These are phyloP conservation scores for Synergus laeviventris DNA, from an alignment of 2,888 invertebrate genomes.

Conservation along the genomic window DNA sequence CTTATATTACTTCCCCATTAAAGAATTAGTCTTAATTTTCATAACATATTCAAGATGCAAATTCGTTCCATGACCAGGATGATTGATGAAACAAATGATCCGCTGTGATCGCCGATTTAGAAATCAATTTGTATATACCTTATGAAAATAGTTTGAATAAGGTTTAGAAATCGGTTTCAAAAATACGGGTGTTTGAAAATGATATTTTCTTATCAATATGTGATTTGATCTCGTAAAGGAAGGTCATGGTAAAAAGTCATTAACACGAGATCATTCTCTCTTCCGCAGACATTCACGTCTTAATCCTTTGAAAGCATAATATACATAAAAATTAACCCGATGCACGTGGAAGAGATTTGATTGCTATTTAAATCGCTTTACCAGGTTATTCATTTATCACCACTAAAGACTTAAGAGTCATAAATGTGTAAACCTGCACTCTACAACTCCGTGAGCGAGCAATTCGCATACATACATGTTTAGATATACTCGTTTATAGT, in stretches of 20 bases:
- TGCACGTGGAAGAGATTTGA: constrained; percentile 12
- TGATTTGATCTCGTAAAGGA: background rate
- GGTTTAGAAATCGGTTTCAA: too few species aligned
- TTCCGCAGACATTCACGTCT: background rate
- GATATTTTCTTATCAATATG: too few species aligned
- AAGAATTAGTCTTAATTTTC: background rate
- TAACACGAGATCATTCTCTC: background rate
- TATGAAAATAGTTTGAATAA: too few species aligned
- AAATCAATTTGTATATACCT: too few species aligned
- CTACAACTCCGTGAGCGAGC: background rate
- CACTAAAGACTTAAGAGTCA: constrained; percentile 38
- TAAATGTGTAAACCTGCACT: background rate
- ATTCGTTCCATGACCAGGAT: background rate
- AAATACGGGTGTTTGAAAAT: too few species aligned
- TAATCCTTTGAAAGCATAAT: background rate
- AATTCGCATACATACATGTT: background rate
- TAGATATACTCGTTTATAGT: constrained; percentile 12
- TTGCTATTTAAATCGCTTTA: constrained; percentile 49
- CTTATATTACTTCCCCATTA: background rate
- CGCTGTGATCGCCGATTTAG: background rate
- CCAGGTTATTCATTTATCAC: constrained; percentile 49
- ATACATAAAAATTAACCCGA: background rate
- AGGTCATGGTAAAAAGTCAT: background rate
- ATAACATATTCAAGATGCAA: background rate
- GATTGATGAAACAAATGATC: background rate